Evolutionary conservation across 2,888 invertebrate genomes (phyloP), one percentile per base, ranked within the genome.

Genomic region (Epinotia ramella): DNA sequence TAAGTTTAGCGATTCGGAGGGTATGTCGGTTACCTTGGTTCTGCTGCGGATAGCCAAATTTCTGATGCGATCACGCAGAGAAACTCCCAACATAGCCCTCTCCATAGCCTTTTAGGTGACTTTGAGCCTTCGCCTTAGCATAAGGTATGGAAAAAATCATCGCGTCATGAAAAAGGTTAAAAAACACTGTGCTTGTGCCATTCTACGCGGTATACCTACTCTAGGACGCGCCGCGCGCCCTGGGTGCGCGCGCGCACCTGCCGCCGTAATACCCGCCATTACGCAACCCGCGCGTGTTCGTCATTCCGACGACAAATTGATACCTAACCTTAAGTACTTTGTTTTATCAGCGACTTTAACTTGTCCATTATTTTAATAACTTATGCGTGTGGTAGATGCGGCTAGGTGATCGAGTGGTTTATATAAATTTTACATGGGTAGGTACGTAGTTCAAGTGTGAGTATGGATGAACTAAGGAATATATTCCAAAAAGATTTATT

Each of bases 331-430:
- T 40, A 40, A 63, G 5, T 56, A 53, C 60, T 67, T 73, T 63
- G 40, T 46, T 57, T 68, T 53, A 73, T 68, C 62, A 53, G 49
- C 40, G 66, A 73, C 49, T 63, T 69, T 57, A 69, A 64, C 44
- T 57, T 64, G 68, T 46, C 63, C 46, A 64, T 69, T 69, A 69
- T 69, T 60, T 60, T 69, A 69, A 69, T 69, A 46, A 60, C 24
- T 59, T 59, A 24, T 69, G 69, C 59, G 69, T 69, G 69, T 16
- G 68, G 57, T 16, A 16, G 13, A 46, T 13, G 24, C 16, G 68
- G 40, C 40, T 69, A 69, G 59, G 44, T 68, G 24, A 28, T 59
- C 59, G 20, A 16, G 44, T 44, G 68, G 24, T 57, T 20, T 68
- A 68, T 20, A 40, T 46, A 13, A 6, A 59, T 68, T 4, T 65